Percentiles rank a stretch among this genome's conserved stretches.
These are phyloP conservation scores for Oscheius sp. DNA, from an alignment of 2,888 invertebrate species.

Conservation along the genomic window DNA sequence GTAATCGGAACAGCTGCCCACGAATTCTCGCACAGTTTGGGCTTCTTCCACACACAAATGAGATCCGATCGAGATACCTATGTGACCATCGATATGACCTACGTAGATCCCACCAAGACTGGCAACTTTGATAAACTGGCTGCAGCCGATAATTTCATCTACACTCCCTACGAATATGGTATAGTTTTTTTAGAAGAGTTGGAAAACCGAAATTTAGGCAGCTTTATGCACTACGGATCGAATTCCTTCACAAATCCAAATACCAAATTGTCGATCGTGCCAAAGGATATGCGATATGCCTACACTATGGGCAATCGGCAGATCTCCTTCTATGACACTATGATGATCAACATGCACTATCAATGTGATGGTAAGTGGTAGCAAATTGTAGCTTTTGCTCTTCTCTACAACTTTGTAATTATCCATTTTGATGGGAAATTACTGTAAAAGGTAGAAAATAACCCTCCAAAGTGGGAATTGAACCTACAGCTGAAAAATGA, in stretches of 20 bases:
- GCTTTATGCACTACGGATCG: background rate
- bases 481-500: no score
- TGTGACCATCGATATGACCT: slow-evolving; percentile 40
- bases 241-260: slow-evolving; percentile 25
- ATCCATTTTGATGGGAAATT: no score
- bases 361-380: slow-evolving; percentile 50
- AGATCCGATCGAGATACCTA: slow-evolving; percentile 43
- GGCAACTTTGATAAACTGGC: slow-evolving; percentile 30
- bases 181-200: slow-evolving; percentile 31
- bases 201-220: background rate
- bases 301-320: slow-evolving; percentile 55
- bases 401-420: no score
- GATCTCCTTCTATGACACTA: slow-evolving; percentile 57
- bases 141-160: slow-evolving; percentile 23
- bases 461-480: no score
- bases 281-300: slow-evolving; percentile 46
- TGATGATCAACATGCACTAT: slow-evolving; percentile 64
- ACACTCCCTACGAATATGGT: slow-evolving; percentile 41
- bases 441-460: no score
- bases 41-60: slow-evolving; percentile 47
- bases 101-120: slow-evolving; percentile 29
- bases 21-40: slow-evolving; percentile 40
- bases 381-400: background rate
- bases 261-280: slow-evolving; percentile 32
- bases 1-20: slow-evolving; percentile 44